Base-by-base conservation (phyloP, 2,888 invertebrate species). In the Choristoneura rosaceana region DNA sequence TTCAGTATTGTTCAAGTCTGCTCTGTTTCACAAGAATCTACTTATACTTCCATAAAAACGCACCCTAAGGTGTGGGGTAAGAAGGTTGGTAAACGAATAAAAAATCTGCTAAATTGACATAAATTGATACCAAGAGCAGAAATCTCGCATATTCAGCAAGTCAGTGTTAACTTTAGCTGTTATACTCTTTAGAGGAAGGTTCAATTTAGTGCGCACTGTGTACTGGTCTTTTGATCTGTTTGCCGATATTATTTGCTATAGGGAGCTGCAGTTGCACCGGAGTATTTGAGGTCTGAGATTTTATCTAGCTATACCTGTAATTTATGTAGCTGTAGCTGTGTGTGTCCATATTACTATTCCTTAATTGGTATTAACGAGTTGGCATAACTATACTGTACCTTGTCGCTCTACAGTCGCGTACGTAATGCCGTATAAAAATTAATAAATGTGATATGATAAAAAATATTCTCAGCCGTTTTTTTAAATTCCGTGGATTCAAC, bases 251-350 rank as follows among this genome's bases (percentile, higher is more conserved):
- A 52, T 71, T 70, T 66, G 60, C 66, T n/a, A n/a, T n/a, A 52
- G 61, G 15, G 25, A 17, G 12, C 43, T 34, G 52, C 64, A 65
- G 52, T 65, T 66, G 65, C 59, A 64, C 33, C 33, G 50, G 52
- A 12, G 33, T 34, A 60, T 66, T n/a, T 66, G 43, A 60, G 47
- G 66, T 71, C 60, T 59, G n/a, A 67, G 66, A 71, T 67, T 67
- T 65, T 70, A 59, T 58, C 45, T 14, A 47, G n/a, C 14, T n/a
- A n/a, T n/a, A n/a, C n/a, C n/a, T n/a, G n/a, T n/a, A n/a, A n/a
- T n/a, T n/a, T n/a, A n/a, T n/a, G n/a, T n/a, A 10, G 52, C 34
- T 34, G 4, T 3, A 34, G 34, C 34, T 2, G 34, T 34, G n/a
- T 4, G 34, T 34, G 2, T 4, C 34, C 0, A 34, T 34, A 34